Evolutionary conservation across 2,797 vertebrate genomes (phyloP).

Genomic region (Arctocebus calabarensis): DNA sequence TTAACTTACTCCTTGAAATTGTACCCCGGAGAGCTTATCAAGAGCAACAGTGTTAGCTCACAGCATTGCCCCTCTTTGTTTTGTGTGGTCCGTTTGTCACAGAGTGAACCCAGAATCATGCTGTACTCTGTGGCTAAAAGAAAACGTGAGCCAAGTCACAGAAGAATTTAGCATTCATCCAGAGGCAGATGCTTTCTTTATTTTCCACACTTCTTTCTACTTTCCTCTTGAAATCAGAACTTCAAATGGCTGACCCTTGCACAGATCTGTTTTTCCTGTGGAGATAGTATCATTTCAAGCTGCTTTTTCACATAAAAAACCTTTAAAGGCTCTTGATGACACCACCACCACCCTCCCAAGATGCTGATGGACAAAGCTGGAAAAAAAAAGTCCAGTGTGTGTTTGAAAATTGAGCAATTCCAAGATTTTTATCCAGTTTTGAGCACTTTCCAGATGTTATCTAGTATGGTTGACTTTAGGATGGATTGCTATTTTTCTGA

Average conservation of each 20-base stretch:
- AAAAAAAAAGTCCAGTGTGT: not conserved
- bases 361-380: constrained; percentile 28
- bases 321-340: constrained; percentile 4
- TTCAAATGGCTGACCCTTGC: constrained; percentile 59
- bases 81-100: constrained; percentile 74
- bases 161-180: constrained; percentile 48
- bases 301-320: constrained; percentile 60
- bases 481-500: constrained; percentile 26
- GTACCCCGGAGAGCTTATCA: constrained; percentile 66
- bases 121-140: constrained; percentile 6
- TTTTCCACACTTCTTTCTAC: constrained; percentile 66
- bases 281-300: constrained; percentile 59
- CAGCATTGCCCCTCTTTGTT: constrained; percentile 62
- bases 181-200: constrained; percentile 15
- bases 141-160: constrained; percentile 44
- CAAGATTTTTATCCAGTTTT: constrained; percentile 8
- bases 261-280: constrained; percentile 53
- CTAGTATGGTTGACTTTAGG: not conserved
- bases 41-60: constrained; percentile 40
- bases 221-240: constrained; percentile 67
- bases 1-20: constrained; percentile 66
- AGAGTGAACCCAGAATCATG: not conserved
- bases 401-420: constrained; percentile 53
- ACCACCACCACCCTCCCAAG: constrained; percentile 33
- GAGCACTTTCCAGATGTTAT: constrained; percentile 55